Evolutionary conservation across 2,113 vertebrate genomes (phyloP).

Genomic region (Melierax canorus): DNA sequence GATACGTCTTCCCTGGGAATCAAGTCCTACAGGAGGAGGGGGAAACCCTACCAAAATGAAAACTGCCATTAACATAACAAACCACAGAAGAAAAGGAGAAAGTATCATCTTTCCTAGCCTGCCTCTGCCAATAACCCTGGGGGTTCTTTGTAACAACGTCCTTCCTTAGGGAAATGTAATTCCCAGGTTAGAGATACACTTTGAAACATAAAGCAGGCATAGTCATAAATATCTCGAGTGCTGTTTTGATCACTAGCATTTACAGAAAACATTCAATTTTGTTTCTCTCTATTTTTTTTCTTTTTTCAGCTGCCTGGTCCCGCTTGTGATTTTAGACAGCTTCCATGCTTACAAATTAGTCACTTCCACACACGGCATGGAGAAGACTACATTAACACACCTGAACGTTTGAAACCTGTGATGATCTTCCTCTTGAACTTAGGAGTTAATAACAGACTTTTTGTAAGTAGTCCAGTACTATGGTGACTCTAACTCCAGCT

Average conservation of each 20-base stretch:
- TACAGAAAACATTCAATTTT: neutral
- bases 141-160: neutral
- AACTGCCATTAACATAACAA: neutral
- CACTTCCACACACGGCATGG: neutral
- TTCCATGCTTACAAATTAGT: neutral
- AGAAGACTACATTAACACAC: neutral
- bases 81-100: neutral
- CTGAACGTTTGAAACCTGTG: neutral
- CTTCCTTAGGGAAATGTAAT: neutral
- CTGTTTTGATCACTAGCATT: neutral
- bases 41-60: neutral
- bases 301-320: neutral
- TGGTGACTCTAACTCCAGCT: constrained; percentile 61
- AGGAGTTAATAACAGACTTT: constrained; percentile 53
- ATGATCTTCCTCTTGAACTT: neutral
- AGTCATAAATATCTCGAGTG: neutral
- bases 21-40: neutral
- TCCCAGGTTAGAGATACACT: neutral
- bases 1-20: neutral
- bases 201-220: neutral
- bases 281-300: neutral
- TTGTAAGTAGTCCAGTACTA: constrained; percentile 55
- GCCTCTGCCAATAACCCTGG: neutral
- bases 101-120: neutral
- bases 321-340: neutral